Base-by-base conservation (phyloP, 2,888 invertebrate species). In the Dryobota labecula region DNA sequence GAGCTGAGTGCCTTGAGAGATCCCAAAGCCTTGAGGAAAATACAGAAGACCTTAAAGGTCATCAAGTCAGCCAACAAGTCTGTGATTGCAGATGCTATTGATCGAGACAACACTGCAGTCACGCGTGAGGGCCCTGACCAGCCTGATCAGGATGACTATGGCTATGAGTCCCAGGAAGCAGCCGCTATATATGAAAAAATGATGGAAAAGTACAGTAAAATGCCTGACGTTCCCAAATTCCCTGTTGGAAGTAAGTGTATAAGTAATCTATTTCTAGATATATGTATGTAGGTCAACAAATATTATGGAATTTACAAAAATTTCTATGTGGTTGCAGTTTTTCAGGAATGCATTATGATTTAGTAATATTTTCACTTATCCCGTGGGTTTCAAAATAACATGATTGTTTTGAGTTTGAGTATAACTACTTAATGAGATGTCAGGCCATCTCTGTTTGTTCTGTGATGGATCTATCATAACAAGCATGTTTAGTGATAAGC, bases 41-140 rank as follows among this genome's bases (percentile, higher is more conserved):
- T 98, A 70, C 97, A 97, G 71, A 97, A 98, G 89, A 97, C 98
- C 96, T 94, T 98, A 53, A 98, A 98, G 94, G 97, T 98, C 0
- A 98, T 98, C 13, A 99, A 98, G 93, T 98, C 98, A 9, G 98
- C 98, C 0, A 98, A 98, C 90, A 98, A 98, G 90, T 97, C 98
- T 5, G 98, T 98, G 2, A 94, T 98, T 78, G 97, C 97, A 56
- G 98, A 98, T 96, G 98, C 98, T 1, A 95, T 97, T 36, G 98
- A 98, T 87, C 96, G 96, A 83, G 97, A 97, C 43, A 97, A 98
- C 84, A 98, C 98, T 20, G 97, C 98, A 6, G 97, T 98, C 7
- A 98, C 98, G 0, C 92, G 97, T 47, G 96, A 97, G 62, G 98
- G 98, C 0, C 97, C 97, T 0, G 97, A 97, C 2, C 98, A 98